Percentiles rank a stretch among this genome's conserved stretches.
phyloP scores from a whole-genome alignment of 1,140 invertebrate genomes.

The Mizuhopecten yessoensis region DNA sequence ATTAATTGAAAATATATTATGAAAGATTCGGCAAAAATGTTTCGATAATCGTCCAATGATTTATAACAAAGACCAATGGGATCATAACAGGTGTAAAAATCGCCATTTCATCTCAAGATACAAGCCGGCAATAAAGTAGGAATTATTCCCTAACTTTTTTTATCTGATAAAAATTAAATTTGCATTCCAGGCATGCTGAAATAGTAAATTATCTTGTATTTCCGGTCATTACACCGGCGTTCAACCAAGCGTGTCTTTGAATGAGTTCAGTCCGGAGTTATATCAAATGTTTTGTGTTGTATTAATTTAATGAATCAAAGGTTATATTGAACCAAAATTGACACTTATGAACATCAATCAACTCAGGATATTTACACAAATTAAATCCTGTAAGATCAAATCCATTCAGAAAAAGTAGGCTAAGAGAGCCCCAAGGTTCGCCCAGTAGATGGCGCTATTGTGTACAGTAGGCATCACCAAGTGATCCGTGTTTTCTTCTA shows the following conservation, averaged over 20 bases:
- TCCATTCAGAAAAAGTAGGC: background rate
- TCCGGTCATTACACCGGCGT: background rate
- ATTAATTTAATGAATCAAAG: background rate
- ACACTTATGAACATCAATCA: background rate
- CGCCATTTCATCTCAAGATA: no score
- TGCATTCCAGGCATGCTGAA: background rate
- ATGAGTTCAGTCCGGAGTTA: background rate
- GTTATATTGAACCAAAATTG: constrained; percentile 19
- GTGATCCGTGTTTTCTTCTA: constrained; percentile 8
- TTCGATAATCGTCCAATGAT: no score
- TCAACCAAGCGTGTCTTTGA: constrained; percentile 10
- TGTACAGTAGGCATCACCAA: background rate
- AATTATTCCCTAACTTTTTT: background rate
- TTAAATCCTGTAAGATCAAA: background rate
- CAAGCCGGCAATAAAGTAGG: no score
- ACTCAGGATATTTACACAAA: constrained; percentile 32
- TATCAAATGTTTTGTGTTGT: background rate
- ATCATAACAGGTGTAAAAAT: no score
- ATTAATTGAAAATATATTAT: no score
- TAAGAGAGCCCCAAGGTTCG: constrained; percentile 17
- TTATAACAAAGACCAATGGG: no score
- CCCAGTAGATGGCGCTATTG: background rate
- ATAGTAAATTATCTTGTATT: background rate
- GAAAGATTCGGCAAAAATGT: no score
- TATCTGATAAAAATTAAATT: background rate